A percentile compares a stretch with the other conserved stretches of the same genome.
phyloP scores from a whole-genome alignment of 2,113 vertebrate species.

The Paraplagusia blochii region DNA sequence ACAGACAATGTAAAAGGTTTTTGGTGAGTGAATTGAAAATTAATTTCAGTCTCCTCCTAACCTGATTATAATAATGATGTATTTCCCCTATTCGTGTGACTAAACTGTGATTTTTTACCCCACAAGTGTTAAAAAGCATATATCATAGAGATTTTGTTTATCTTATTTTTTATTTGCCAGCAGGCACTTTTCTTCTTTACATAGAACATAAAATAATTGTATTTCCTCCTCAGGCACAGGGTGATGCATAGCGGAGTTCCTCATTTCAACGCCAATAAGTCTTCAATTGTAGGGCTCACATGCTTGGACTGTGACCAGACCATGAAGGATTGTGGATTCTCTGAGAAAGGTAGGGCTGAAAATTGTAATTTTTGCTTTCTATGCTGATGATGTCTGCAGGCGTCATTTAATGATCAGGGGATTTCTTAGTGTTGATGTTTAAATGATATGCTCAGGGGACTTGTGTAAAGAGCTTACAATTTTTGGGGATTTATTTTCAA shows the following conservation, averaged over 20 bases:
- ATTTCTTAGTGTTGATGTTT: too few relatives aligned
- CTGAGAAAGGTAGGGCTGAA: constrained; percentile 61
- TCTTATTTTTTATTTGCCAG: too few relatives aligned
- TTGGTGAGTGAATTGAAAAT: too few relatives aligned
- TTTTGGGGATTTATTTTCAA: too few relatives aligned
- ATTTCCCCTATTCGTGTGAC: constrained; percentile 1
- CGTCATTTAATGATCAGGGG: neutral
- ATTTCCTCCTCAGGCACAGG: constrained; percentile 26
- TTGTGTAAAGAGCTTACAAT: neutral
- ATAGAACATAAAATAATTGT: neutral
- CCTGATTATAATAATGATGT: too few relatives aligned
- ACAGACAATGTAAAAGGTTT: neutral
- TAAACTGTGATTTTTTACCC: neutral
- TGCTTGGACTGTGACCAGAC: constrained; percentile 18
- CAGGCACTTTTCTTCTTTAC: neutral
- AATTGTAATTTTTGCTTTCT: neutral
- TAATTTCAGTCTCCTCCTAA: too few relatives aligned
- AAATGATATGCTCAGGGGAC: too few relatives aligned
- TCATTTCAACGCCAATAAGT: constrained; percentile 39
- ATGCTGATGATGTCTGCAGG: neutral
- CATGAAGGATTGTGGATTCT: constrained; percentile 50
- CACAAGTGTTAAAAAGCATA: neutral
- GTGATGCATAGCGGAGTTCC: constrained; percentile 39
- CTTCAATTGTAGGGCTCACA: constrained; percentile 14
- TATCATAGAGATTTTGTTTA: too few relatives aligned